Evolutionary conservation across 1,140 invertebrate species (phyloP), one percentile per base, ranked within the genome.

Genomic region (Apocrypta bakeri): DNA sequence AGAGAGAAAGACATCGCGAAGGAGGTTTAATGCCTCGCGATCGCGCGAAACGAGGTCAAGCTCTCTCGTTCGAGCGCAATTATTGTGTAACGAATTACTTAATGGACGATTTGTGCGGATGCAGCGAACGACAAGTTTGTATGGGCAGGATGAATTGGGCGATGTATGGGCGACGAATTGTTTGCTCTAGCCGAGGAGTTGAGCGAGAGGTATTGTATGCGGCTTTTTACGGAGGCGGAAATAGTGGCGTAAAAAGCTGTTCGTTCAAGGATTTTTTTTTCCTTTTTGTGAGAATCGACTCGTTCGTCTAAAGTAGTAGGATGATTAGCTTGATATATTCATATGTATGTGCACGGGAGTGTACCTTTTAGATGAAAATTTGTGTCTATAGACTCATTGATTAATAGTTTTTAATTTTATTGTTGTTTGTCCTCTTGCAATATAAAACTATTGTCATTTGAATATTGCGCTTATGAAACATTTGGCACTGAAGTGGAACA

Each of bases 41-140:
- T 11, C 24, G 76, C 48, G 42, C 25, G 21, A 33, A 72, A 37
- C 66, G 42, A 56, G 37, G 76, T 29, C 40, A 24, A 11, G 33
- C 21, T 56, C 48, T 56, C 48, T 56, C 48, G 48, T 21, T 14
- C 40, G 40, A 12, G 61, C 25, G 27, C 56, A 31, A 77, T 76
- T 63, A 79, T 83, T 79, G 69, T 33, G 81, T 42, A 83, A 83
- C 69, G 31, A 83, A 79, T 83, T 83, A 79, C 81, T 79, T 73
- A 83, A 83, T 48, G 68, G 79, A 21, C 68, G 48, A 78, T 77
- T 76, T 68, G 74, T 61, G 42, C 48, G 48, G 48, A 56, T 56
- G 48, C 48, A 56, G 48, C 17, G 14, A 17, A 66, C 33, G 48
- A 0, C 42, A 1, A 42, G 48, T 68, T 12, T 68, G 64, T 27